Evolutionary conservation across 2,797 vertebrate genomes (phyloP).

Genomic region (Pangasius sanitwongsei): DNA sequence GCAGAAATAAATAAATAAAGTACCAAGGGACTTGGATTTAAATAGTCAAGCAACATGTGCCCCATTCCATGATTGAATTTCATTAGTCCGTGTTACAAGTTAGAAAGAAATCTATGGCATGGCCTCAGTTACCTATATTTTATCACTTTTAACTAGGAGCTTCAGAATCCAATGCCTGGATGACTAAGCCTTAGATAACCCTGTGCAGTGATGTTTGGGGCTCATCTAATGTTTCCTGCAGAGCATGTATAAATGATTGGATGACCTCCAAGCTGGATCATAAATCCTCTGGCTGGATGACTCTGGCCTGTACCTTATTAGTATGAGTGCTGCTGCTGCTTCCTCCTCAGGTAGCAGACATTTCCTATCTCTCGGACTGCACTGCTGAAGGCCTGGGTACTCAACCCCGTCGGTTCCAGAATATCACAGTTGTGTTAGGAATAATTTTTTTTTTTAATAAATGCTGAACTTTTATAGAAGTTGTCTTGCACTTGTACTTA

Average conservation of each 20-base stretch:
- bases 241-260: slow-evolving; percentile 46
- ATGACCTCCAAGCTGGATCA: slow-evolving; percentile 48
- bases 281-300: slow-evolving; percentile 49
- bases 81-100: slow-evolving; percentile 26
- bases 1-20: slow-evolving; percentile 37
- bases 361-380: slow-evolving; percentile 3
- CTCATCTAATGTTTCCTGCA: slow-evolving; percentile 35
- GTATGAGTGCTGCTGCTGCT: slow-evolving; percentile 47
- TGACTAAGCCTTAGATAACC: slow-evolving; percentile 31
- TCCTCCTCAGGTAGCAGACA: slow-evolving; percentile 22
- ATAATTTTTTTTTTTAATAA: slow-evolving; percentile 16
- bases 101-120: not conserved
- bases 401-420: not conserved
- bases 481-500: not conserved
- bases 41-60: slow-evolving; percentile 22
- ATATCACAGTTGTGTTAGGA: slow-evolving; percentile 23
- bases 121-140: slow-evolving; percentile 19
- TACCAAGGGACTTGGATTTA: slow-evolving; percentile 28
- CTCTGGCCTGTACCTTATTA: slow-evolving; percentile 39
- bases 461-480: slow-evolving; percentile 19
- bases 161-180: not conserved
- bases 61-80: slow-evolving; percentile 8
- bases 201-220: slow-evolving; percentile 34
- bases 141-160: slow-evolving; percentile 14
- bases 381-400: slow-evolving; percentile 14